These are phyloP conservation scores for Pocillopora grandis DNA, from an alignment of 92 coral and sea anemone species.

Conservation along the genomic window DNA sequence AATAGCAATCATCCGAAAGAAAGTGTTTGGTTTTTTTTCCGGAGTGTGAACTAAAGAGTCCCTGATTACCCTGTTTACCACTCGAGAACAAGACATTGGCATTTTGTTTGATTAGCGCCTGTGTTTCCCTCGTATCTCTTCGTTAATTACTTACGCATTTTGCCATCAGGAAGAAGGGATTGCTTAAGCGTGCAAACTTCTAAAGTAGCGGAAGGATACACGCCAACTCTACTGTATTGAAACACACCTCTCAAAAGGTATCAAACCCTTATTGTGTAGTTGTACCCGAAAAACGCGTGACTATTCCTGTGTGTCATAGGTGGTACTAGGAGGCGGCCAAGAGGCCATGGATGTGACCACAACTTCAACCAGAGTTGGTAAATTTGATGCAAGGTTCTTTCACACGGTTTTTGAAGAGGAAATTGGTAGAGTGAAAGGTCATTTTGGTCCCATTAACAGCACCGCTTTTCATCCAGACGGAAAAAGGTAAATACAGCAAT, in stretches of 20 bases:
- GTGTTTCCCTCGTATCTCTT: too few species aligned
- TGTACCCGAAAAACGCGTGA: not conserved
- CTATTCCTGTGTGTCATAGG: slow-evolving; percentile 42
- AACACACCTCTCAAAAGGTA: not conserved
- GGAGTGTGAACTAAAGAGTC: too few species aligned
- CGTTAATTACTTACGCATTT: too few species aligned
- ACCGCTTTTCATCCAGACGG: slow-evolving; percentile 99
- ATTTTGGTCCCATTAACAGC: slow-evolving; percentile 98
- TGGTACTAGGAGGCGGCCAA: slow-evolving; percentile 95
- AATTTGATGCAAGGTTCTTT: slow-evolving; percentile 95
- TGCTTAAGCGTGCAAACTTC: too few species aligned
- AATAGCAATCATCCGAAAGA: too few species aligned
- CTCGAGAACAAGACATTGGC: too few species aligned
- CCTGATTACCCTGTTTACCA: too few species aligned
- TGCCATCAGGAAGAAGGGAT: too few species aligned
- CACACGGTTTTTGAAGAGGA: slow-evolving; percentile 96
- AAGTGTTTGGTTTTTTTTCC: too few species aligned
- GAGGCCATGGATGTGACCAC: slow-evolving; percentile 99
- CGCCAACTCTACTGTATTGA: not conserved
- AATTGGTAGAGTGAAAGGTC: slow-evolving; percentile 96
- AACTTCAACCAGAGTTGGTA: slow-evolving; percentile 93
- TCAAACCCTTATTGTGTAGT: not conserved
- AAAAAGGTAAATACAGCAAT: slow-evolving; percentile 63
- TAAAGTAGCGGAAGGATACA: too few species aligned
- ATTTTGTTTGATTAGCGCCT: too few species aligned